Conservation (phyloP, 2,888 invertebrate genomes). For the Sinopyrophorus schimmeli region DNA sequence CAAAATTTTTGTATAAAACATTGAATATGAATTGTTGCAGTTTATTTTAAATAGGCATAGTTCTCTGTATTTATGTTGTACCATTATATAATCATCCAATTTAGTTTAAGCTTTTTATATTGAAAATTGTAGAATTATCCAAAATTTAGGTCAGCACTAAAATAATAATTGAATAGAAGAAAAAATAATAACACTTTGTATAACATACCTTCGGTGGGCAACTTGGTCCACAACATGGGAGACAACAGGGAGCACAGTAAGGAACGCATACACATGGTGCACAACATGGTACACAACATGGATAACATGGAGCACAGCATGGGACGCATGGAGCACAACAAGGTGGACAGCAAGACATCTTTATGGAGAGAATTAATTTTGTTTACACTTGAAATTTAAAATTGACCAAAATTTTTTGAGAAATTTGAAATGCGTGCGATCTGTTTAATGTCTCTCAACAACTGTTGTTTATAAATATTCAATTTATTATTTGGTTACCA, state of each 20-base stretch:
- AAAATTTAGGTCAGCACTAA: too few relatives aligned
- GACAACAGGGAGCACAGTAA: constrained; percentile 31
- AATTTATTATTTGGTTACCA: constrained; percentile 3
- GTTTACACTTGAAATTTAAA: constrained; percentile 18
- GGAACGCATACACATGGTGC: constrained; percentile 26
- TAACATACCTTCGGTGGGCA: constrained; percentile 13
- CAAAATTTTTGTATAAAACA: too few relatives aligned
- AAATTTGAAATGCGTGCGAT: constrained; percentile 1
- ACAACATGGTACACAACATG: constrained; percentile 35
- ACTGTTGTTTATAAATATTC: constrained; percentile 4
- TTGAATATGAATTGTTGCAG: too few relatives aligned
- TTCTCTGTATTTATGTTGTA: too few relatives aligned
- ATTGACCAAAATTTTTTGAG: constrained; percentile 10
- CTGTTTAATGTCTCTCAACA: constrained; percentile 12
- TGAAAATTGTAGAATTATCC: too few relatives aligned
- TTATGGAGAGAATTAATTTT: constrained; percentile 15
- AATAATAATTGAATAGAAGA: too few relatives aligned
- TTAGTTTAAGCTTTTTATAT: too few relatives aligned
- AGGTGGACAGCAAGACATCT: constrained; percentile 36
- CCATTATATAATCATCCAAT: too few relatives aligned
- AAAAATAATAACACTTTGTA: too few relatives aligned
- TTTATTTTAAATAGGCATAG: too few relatives aligned
- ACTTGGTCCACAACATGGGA: constrained; percentile 18
- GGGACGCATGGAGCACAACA: constrained; percentile 33
- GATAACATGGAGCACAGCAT: constrained; percentile 30